Percentiles rank a stretch among this genome's conserved stretches.
Evolutionary conservation across 2,113 vertebrate species (phyloP).

Genomic region (Coptodon bakossiorum): DNA sequence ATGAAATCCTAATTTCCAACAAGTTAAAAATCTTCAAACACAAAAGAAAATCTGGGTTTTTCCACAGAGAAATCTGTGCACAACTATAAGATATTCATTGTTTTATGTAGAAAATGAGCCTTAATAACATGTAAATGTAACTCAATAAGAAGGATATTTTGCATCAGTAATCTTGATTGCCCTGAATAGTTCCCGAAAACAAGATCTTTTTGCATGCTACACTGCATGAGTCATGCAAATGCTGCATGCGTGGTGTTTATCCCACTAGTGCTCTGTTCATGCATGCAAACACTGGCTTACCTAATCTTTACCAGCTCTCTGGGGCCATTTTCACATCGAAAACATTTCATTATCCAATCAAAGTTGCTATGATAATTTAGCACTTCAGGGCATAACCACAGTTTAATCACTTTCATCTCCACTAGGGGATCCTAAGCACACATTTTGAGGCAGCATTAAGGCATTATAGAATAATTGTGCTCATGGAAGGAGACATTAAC

Average conservation of each 20-base stretch:
- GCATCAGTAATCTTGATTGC: neutral
- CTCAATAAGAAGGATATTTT: neutral
- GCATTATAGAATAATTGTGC: neutral
- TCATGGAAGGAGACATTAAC: neutral
- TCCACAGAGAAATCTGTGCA: neutral
- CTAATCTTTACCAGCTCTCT: neutral
- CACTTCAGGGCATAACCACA: neutral
- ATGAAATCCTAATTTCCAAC: neutral
- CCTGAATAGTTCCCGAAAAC: neutral
- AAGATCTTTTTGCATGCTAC: neutral
- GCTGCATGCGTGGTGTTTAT: neutral
- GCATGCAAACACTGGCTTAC: neutral
- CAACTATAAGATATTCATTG: neutral
- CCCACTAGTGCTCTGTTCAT: neutral
- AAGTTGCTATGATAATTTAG: neutral
- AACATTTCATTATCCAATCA: slow-evolving; percentile 34
- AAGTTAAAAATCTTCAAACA: neutral
- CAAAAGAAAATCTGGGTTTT: neutral
- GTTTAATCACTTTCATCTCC: slow-evolving; percentile 27
- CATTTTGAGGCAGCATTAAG: neutral
- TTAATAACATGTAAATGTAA: neutral
- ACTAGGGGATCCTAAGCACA: neutral
- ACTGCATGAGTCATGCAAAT: neutral
- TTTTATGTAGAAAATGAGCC: neutral
- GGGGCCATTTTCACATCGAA: slow-evolving; percentile 1